Conservation (phyloP, 2,113 vertebrate species). For the Sphaerodactylus townsendi region DNA sequence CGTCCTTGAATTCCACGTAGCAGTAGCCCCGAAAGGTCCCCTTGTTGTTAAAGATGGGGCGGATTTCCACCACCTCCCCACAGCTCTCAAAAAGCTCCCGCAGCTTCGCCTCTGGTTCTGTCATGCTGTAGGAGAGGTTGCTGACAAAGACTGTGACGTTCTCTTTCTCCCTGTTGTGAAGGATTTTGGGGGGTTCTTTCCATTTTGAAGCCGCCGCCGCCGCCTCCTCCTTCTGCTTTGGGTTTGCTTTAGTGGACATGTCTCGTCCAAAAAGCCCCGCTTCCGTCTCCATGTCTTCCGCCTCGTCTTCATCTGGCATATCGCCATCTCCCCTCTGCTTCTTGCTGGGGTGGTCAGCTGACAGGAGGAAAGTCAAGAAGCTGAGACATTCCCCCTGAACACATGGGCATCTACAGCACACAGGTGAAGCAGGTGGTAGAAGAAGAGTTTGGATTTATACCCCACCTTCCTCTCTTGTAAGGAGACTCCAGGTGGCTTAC, state of each 20-base stretch:
- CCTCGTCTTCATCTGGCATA: slow-evolving; percentile 8
- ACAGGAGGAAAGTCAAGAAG: neutral
- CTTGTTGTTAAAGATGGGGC: slow-evolving; percentile 82
- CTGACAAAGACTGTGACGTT: slow-evolving; percentile 90
- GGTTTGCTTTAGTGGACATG: slow-evolving; percentile 34
- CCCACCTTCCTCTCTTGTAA: too few species aligned
- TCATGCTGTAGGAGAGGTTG: slow-evolving; percentile 88
- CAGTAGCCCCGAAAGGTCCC: slow-evolving; percentile 91
- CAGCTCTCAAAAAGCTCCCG: slow-evolving; percentile 83
- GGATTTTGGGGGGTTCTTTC: slow-evolving; percentile 72
- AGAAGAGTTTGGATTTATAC: too few species aligned
- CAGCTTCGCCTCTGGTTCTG: slow-evolving; percentile 83
- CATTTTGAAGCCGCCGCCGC: slow-evolving; percentile 58
- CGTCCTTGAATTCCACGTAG: slow-evolving; percentile 88
- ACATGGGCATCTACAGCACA: too few species aligned
- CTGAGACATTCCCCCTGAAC: neutral
- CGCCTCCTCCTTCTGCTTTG: slow-evolving; percentile 72
- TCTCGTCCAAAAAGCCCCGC: slow-evolving; percentile 72
- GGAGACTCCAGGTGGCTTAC: too few species aligned
- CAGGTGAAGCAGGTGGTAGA: neutral
- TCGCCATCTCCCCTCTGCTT: slow-evolving; percentile 71
- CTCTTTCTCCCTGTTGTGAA: slow-evolving; percentile 84
- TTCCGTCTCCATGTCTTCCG: slow-evolving; percentile 77
- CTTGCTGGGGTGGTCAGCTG: slow-evolving; percentile 80
- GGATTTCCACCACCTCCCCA: slow-evolving; percentile 83